Conservation (phyloP, 1,140 invertebrate genomes). For the Drosophila nasuta region DNA sequence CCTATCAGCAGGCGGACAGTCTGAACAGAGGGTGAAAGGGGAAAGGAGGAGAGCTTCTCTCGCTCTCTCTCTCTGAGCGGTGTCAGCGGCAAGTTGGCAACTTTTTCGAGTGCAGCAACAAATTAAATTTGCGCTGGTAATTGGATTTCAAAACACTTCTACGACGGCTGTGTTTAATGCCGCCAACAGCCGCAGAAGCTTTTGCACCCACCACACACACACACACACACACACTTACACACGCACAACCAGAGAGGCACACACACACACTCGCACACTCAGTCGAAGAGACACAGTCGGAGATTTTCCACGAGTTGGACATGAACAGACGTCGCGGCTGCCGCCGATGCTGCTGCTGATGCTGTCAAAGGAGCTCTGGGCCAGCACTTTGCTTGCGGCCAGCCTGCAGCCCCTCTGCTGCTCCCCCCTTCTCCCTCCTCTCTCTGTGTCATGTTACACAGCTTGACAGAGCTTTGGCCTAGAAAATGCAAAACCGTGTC, state of each 20-base stretch:
- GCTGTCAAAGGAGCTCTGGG: constrained; percentile 59
- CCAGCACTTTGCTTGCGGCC: constrained; percentile 61
- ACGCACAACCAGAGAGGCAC: constrained; percentile 9
- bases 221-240: constrained; percentile 14
- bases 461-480: constrained; percentile 73
- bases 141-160: constrained; percentile 83
- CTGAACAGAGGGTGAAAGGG: background rate
- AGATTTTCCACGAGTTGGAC: constrained; percentile 55
- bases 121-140: constrained; percentile 83
- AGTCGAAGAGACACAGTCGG: constrained; percentile 27
- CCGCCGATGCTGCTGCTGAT: constrained; percentile 35
- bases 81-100: constrained; percentile 67
- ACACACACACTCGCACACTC: constrained; percentile 19
- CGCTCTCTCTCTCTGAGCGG: background rate
- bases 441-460: constrained; percentile 23
- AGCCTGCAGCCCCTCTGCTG: background rate
- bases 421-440: background rate
- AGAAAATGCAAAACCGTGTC: constrained; percentile 62
- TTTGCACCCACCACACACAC: constrained; percentile 46
- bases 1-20: constrained; percentile 56
- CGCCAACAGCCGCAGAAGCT: constrained; percentile 74
- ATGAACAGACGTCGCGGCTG: constrained; percentile 51
- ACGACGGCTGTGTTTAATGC: constrained; percentile 78
- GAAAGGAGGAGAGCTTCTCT: too few relatives aligned
- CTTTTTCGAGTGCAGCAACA: constrained; percentile 83